Evolutionary conservation across 2,888 invertebrate species (phyloP).

Genomic region (Julus scanicus): DNA sequence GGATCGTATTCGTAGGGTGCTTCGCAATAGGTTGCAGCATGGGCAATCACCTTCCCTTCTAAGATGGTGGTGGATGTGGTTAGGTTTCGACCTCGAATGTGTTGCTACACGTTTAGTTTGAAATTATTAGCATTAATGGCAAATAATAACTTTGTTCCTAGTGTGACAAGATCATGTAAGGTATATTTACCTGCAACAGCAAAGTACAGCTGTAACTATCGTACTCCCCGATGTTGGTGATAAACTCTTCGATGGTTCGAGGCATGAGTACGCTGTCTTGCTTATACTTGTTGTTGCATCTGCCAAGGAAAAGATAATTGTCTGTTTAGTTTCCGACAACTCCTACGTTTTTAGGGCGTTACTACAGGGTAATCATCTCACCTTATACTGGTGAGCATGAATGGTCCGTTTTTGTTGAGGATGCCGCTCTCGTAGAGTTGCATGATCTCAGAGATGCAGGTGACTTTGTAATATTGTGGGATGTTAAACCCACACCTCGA

Average conservation of each 20-base stretch:
- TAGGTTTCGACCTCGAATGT: constrained; percentile 46
- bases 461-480: constrained; percentile 55
- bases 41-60: constrained; percentile 54
- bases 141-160: too few relatives aligned
- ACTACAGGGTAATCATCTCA: background rate
- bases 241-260: constrained; percentile 54
- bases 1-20: constrained; percentile 55
- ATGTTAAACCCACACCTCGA: constrained; percentile 50
- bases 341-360: too few relatives aligned
- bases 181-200: constrained; percentile 54
- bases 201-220: constrained; percentile 56
- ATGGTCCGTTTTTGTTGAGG: constrained; percentile 53
- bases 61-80: constrained; percentile 56
- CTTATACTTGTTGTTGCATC: constrained; percentile 56
- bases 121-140: background rate
- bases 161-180: too few relatives aligned
- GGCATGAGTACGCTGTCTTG: constrained; percentile 56
- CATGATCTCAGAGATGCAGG: constrained; percentile 56
- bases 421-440: constrained; percentile 56
- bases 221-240: constrained; percentile 56
- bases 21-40: constrained; percentile 55
- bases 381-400: constrained; percentile 55
- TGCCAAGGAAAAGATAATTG: background rate
- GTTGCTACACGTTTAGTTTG: constrained; percentile 48
- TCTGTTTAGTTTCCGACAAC: too few relatives aligned